Evolutionary conservation across 2,797 vertebrate species (phyloP).

Genomic region (Argentina silus): DNA sequence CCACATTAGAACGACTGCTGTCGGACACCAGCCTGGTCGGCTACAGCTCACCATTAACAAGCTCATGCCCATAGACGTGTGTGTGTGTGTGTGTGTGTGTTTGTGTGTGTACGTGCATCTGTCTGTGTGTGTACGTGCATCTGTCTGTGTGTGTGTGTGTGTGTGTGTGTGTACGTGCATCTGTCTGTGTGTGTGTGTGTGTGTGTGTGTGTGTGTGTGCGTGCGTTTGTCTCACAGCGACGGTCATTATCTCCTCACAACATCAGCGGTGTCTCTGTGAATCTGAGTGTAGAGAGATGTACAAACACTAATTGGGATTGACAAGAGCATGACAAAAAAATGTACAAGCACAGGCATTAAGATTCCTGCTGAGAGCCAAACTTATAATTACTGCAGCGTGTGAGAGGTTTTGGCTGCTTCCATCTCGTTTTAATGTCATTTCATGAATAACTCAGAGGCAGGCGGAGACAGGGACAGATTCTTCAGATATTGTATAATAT

Average conservation of each 20-base stretch:
- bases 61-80: conserved; percentile 32
- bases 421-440: conserved; percentile 42
- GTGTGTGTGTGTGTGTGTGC: conserved; percentile 24
- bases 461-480: too few species aligned
- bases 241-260: conserved; percentile 75
- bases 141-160: conserved; percentile 23
- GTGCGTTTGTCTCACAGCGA: conserved; percentile 15
- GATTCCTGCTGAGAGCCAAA: conserved; percentile 40
- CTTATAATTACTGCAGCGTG: conserved; percentile 38
- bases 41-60: conserved; percentile 45
- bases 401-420: conserved; percentile 46
- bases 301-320: conserved; percentile 54
- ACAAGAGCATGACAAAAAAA: conserved; percentile 47
- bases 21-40: not conserved
- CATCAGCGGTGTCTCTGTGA: conserved; percentile 54
- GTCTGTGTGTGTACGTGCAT: not conserved
- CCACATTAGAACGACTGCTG: conserved; percentile 26
- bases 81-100: not conserved
- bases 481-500: too few species aligned
- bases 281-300: conserved; percentile 13
- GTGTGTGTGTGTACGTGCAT: not conserved
- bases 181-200: conserved; percentile 1
- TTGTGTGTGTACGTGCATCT: not conserved
- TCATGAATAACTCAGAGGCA: not conserved
- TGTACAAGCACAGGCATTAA: conserved; percentile 54